Evolutionary conservation across 2,888 invertebrate species (phyloP), one percentile per base, ranked within the genome.

Genomic region (Caenorhabditis zanzibari): DNA sequence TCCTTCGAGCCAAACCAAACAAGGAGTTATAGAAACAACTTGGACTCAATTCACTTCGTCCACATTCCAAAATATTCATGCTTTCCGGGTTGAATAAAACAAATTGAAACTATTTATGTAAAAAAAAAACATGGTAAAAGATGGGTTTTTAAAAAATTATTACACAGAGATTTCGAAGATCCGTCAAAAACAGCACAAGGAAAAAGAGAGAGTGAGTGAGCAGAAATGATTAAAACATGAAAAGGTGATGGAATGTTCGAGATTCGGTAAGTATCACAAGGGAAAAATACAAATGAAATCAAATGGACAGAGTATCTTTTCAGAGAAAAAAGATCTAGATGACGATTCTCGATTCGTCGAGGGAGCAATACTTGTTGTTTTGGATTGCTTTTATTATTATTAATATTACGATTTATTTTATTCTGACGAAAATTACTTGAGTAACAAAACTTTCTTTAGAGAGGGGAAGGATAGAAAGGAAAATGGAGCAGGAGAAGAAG

Each of bases 1-100:
- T 85, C 54, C 82, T 90, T 10, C 76, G 85, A 19, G 69, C 87
- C 5, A 73, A 61, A 54, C 87, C 86, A 16, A 73, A 19, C n/a
- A 66, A 68, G 59, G 81, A 80, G 61, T 59, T 85, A 0, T 79
- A 41, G 44, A 9, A 75, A 2, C 16, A 19, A 19, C 54, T 12
- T 1, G 26, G 10, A 5, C 28, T 44, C 16, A 0, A 6, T 24
- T 59, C 38, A 38, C 63, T 64, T 64, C 79, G 58, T 22, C 44
- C 26, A 56, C 71, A 79, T 71, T 71, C 71, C 76, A 49, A 22
- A 44, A 49, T 16, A 6, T 14, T 44, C 32, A 35, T 24, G 41
- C 35, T 35, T 22, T 22, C 64, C 74, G 74, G 64, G 64, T 64
- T 24, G 32, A 66, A 66, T 49, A 49, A 66, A 66, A 41, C 44